Evolutionary conservation across 2,888 invertebrate species (phyloP), one percentile per base, ranked within the genome.

Genomic region (Mythimna pallens): DNA sequence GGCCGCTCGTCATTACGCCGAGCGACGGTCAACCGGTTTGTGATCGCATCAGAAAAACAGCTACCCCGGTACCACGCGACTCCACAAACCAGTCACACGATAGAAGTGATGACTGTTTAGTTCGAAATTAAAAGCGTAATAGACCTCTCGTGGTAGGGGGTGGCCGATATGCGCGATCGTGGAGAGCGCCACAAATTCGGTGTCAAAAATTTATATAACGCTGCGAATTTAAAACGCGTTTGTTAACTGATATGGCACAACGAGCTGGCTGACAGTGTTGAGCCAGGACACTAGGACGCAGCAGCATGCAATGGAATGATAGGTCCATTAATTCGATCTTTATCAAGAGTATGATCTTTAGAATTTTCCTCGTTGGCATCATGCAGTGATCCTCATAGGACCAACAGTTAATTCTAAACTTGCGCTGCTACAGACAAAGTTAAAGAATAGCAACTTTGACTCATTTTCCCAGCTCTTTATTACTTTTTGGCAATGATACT

Each of bases 1-100:
- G 89, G 90, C 83, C 89, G 89, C 89, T 89, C 92, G 93, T 94
- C 94, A 94, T 93, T 93, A 93, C 92, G 89, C 89, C 91, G 58
- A 58, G 58, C 58, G 94, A 93, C 91, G 94, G 95, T 91, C 94
- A 93, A 95, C 96, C 96, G 96, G 96, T 95, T 95, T 94, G 90
- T 93, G 95, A 95, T 94, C 93, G 89, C 94, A 94, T 93, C 95
- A 95, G 94, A 95, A 95, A 95, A 95, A 95, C 95, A 94, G 92
- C 95, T 93, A 91, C 92, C 92, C 86, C 89, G 65, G 83, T 92
- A 95, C 95, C 93, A 93, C 81, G 92, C 86, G 22, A 88, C 82
- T 59, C 71, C 54, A 59, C 66, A 73, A 74, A 69, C 54, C 57
- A 62, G 25, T 68, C 22, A 67, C 70, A 73, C 76, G 77, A 80